A percentile compares a stretch with the other conserved stretches of the same genome.
These are phyloP conservation scores for Tringa solitaria DNA, from an alignment of 2,113 vertebrate genomes.

Conservation along the genomic window DNA sequence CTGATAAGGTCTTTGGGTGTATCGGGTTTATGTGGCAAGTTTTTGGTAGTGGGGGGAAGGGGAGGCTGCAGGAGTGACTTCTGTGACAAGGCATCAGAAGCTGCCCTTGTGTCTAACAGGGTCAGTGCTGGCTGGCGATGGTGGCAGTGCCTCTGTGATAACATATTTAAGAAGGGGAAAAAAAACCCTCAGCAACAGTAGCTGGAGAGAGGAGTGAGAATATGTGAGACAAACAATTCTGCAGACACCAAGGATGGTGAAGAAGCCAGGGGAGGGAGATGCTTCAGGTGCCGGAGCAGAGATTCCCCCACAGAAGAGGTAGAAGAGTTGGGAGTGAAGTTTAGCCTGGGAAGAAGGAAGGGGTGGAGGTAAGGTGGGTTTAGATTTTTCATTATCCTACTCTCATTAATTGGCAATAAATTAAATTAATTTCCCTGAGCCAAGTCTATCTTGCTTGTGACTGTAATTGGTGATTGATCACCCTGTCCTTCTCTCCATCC, in stretches of 20 bases:
- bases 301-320: neutral
- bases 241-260: neutral
- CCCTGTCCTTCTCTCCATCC: neutral
- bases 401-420: neutral
- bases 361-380: neutral
- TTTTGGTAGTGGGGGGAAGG: rapidly evolving
- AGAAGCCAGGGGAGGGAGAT: neutral
- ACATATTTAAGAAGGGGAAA: neutral
- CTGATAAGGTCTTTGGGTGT: neutral
- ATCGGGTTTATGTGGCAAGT: neutral
- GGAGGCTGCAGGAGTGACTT: neutral
- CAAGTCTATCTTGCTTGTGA: neutral
- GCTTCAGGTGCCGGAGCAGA: rapidly evolving
- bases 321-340: neutral
- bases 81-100: neutral
- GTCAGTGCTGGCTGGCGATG: rapidly evolving
- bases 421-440: neutral
- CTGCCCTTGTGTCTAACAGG: neutral
- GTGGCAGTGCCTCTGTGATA: neutral
- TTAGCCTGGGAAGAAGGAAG: neutral
- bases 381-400: neutral
- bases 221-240: neutral
- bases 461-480: neutral
- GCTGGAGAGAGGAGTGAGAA: neutral
- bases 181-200: neutral